Conservation (phyloP, 2,888 invertebrate genomes). For the Eremobia ochroleuca region DNA sequence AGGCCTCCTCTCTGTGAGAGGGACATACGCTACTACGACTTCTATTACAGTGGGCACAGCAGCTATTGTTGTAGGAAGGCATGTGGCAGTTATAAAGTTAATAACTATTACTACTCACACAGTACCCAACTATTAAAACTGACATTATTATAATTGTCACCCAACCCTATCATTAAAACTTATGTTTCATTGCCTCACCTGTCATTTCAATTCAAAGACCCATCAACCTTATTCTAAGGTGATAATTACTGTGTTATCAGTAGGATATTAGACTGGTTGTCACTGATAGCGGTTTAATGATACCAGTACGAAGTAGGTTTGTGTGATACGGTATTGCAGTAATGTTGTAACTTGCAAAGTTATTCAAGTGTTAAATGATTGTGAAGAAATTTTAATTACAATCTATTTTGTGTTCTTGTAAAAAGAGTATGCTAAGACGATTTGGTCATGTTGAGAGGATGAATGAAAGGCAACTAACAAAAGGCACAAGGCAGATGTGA, state of each 20-base stretch:
- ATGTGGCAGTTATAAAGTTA: not conserved
- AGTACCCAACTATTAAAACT: constrained; percentile 14
- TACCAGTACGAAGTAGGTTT: constrained; percentile 36
- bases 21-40: not conserved
- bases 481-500: too few species aligned
- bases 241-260: constrained; percentile 42
- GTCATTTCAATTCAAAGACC: constrained; percentile 33
- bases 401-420: not conserved
- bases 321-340: constrained; percentile 18
- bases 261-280: constrained; percentile 57
- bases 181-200: constrained; percentile 8
- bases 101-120: constrained; percentile 4
- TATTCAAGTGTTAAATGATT: not conserved
- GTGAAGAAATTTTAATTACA: not conserved
- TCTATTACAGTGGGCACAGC: not conserved
- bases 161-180: constrained; percentile 22
- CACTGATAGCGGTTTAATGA: constrained; percentile 51
- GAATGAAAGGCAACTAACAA: too few species aligned
- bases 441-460: too few species aligned
- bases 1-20: too few species aligned
- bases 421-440: too few species aligned
- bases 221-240: constrained; percentile 57
- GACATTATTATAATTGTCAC: not conserved
- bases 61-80: not conserved
- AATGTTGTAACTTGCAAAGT: constrained; percentile 23